Evolutionary conservation across 2,888 invertebrate genomes (phyloP), one percentile per base, ranked within the genome.

Genomic region (Urechis unicinctus): DNA sequence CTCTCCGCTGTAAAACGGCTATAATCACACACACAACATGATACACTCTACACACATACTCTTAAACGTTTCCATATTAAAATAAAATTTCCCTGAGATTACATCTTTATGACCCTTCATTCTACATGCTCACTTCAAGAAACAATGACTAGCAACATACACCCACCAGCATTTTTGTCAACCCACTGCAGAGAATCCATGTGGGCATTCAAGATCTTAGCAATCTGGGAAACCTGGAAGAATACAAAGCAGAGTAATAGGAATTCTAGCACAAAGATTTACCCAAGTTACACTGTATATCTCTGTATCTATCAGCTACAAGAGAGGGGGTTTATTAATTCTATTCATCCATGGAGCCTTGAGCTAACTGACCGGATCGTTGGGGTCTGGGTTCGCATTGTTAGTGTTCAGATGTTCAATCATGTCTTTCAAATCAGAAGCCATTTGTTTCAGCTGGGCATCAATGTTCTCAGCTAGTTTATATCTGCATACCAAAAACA

Each of bases 181-280:
- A 96, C 85, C 93, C 93, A 95, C 68, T 94, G 91, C 72, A 96
- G 82, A 0, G 93, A 92, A 48, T 91, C 92, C 88, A 94, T 94
- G 74, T 96, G 96, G 0, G 94, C 92, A 80, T 94, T 95, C 2
- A 96, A 81, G 61, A 96, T 94, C 64, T 90, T 88, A 1, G 91
- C 88, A 64, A 96, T 90, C 81, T 94, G 93, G 6, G 89, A 87
- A 49, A 94, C 87, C 87, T 88, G 81, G 43, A 82, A 83, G 59
- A 53, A 66, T 67, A 65, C 50, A 53, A 42, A 42, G 9, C 36
- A 36, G 17, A 36, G 17, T 17, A 36, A 17, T 9, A 36, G 17
- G 17, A 36, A 36, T 9, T n/a, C n/a, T n/a, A n/a, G n/a, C n/a
- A n/a, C n/a, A n/a, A n/a, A n/a, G n/a, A n/a, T n/a, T n/a, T n/a